A percentile compares a stretch with the other conserved stretches of the same genome.
phyloP scores from a whole-genome alignment of 2,888 invertebrate species.

The Drosophila nigricruria region DNA sequence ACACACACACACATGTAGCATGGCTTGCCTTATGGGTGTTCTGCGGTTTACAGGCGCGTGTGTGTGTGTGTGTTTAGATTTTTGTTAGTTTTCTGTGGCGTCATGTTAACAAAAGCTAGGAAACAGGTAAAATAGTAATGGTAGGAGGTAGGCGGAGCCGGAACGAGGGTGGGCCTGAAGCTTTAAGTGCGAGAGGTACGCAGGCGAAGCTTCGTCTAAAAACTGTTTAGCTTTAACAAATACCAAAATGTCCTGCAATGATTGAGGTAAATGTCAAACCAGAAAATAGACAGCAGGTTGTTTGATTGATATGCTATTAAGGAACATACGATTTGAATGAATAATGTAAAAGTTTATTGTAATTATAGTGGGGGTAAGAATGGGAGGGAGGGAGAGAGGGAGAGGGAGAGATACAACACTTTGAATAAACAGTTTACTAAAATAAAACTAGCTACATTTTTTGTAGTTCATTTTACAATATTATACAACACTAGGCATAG shows the following conservation, averaged over 20 bases:
- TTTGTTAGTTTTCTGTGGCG: slow-evolving; percentile 69
- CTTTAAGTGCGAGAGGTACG: slow-evolving; percentile 41
- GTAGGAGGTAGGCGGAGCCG: background rate
- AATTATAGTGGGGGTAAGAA: background rate
- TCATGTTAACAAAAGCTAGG: slow-evolving; percentile 75
- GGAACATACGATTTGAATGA: background rate
- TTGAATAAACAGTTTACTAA: background rate
- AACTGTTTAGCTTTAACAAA: slow-evolving; percentile 31
- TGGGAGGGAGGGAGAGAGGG: background rate
- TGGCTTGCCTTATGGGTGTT: slow-evolving; percentile 61
- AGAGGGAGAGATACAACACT: background rate
- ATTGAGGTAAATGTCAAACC: slow-evolving; percentile 13
- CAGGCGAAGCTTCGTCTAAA: slow-evolving; percentile 9
- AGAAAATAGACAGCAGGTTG: slow-evolving; percentile 1
- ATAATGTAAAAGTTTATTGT: background rate
- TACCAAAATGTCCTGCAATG: slow-evolving; percentile 9
- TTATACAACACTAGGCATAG: too few species aligned
- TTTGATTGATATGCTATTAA: slow-evolving; percentile 6
- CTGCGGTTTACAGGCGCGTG: slow-evolving; percentile 36
- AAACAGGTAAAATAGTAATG: slow-evolving; percentile 35
- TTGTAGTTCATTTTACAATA: too few species aligned
- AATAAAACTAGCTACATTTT: too few species aligned
- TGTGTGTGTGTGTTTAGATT: slow-evolving; percentile 43
- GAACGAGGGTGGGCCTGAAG: slow-evolving; percentile 7
- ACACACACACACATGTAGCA: slow-evolving; percentile 33